Conservation (phyloP, 35 echinoderm and acorn worm genomes). For the Stichopus chloronotus region DNA sequence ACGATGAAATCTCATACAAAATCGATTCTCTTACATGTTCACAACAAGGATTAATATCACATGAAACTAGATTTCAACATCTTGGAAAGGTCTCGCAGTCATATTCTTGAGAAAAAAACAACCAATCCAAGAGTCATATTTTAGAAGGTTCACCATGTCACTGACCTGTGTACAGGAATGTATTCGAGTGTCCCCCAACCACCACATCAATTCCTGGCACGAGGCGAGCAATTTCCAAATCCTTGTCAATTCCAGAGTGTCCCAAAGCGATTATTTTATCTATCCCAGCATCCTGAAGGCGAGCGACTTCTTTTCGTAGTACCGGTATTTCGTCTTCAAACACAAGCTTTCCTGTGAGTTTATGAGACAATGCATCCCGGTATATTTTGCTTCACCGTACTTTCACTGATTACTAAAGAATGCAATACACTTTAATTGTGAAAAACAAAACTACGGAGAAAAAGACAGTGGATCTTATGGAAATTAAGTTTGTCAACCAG, state of each 20-base stretch:
- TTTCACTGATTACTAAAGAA: too few species aligned
- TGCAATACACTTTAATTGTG: too few species aligned
- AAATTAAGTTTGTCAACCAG: too few species aligned
- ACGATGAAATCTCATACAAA: too few species aligned
- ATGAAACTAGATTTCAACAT: too few species aligned
- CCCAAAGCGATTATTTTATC: conserved; percentile 93
- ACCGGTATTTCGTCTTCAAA: conserved; percentile 68
- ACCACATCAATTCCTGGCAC: conserved; percentile 85
- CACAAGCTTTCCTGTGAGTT: conserved; percentile 50
- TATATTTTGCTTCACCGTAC: too few species aligned
- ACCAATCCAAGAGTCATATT: too few species aligned
- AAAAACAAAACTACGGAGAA: neutral
- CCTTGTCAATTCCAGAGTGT: conserved; percentile 80
- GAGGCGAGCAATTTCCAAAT: conserved; percentile 63
- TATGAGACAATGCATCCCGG: too few species aligned
- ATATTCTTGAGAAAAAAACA: too few species aligned
- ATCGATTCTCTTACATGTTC: too few species aligned
- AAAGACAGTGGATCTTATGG: neutral
- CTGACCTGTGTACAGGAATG: conserved; percentile 89
- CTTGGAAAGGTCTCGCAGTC: too few species aligned
- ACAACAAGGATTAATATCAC: too few species aligned
- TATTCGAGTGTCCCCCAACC: conserved; percentile 84
- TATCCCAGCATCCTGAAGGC: conserved; percentile 62
- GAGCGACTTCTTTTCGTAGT: conserved; percentile 61
- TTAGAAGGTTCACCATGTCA: neutral